A percentile compares a stretch with the other conserved stretches of the same genome.
phyloP scores from a whole-genome alignment of 2,888 invertebrate genomes.

The Macropis europaea region DNA sequence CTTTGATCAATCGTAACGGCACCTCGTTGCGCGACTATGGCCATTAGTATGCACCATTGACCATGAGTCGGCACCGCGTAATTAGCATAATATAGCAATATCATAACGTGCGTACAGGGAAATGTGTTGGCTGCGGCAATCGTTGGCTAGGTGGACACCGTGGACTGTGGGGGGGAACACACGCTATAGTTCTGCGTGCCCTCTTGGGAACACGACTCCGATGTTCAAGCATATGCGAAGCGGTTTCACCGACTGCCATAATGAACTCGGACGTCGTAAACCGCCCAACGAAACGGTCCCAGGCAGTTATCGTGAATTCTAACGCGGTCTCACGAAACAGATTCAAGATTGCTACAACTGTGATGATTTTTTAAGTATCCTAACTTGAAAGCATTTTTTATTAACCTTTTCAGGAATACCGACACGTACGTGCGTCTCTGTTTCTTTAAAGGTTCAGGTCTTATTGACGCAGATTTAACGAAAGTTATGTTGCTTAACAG shows the following conservation, averaged over 20 bases:
- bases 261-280: constrained; percentile 57
- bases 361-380: no score
- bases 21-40: constrained; percentile 64
- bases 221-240: constrained; percentile 61
- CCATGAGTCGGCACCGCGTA: constrained; percentile 67
- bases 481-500: no score
- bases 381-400: no score
- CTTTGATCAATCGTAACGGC: constrained; percentile 74
- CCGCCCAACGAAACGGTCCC: constrained; percentile 28
- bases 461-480: no score
- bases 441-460: no score
- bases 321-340: no score
- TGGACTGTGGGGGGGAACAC: not conserved
- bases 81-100: constrained; percentile 78
- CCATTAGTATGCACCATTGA: constrained; percentile 75
- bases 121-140: constrained; percentile 61
- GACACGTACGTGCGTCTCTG: no score
- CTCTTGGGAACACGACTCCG: constrained; percentile 59
- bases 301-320: constrained; percentile 17
- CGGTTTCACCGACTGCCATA: constrained; percentile 54
- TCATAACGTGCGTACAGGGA: constrained; percentile 70
- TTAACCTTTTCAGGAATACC: no score
- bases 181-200: constrained; percentile 34
- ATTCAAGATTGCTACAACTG: no score
- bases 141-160: constrained; percentile 48